Evolutionary conservation across 2,113 vertebrate species (phyloP), one percentile per base, ranked within the genome.

Genomic region (Chaenocephalus aceratus): DNA sequence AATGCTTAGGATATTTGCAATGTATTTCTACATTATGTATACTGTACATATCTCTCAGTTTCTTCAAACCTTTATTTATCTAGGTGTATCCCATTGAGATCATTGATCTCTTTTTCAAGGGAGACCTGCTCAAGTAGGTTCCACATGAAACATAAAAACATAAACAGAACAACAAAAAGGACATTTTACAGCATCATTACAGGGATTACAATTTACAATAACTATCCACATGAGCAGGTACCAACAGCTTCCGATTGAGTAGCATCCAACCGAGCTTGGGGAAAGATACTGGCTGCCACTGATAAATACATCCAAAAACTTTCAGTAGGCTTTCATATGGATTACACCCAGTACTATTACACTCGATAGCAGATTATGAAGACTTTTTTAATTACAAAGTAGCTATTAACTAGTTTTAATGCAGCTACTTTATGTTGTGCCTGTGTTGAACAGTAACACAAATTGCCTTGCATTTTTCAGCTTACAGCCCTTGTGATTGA

Each of bases 401-500:
- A 41, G 36, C 5, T 30, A 34, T 74, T 6, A 46, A 10, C 14
- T n/a, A 4, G 30, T 30, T 30, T 30, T 30, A 30, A 30, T 30
- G 30, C 30, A 30, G 30, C 30, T 30, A 30, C 30, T 30, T 30
- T 30, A 30, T 30, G 4, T 30, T 30, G 30, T 30, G 59, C 10
- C 23, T 53, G 36, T 41, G 30, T 41, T 41, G 5, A 41, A 41
- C 6, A 6, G 36, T 41, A 5, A 12, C 36, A 11, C 21, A 45
- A 11, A 70, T 49, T 36, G 34, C 53, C 6, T 67, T 45, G 26
- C 44, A 21, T 76, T 74, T 58, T 66, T 49, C 46, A 23, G 30
- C 21, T 52, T 34, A 51, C 48, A 49, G 49, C 23, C 10, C 44
- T 36, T 61, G 21, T 72, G 66, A 81, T 71, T 75, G 86, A 81